phyloP scores from a whole-genome alignment of 1,140 invertebrate genomes.

The Drosophila mayri region DNA sequence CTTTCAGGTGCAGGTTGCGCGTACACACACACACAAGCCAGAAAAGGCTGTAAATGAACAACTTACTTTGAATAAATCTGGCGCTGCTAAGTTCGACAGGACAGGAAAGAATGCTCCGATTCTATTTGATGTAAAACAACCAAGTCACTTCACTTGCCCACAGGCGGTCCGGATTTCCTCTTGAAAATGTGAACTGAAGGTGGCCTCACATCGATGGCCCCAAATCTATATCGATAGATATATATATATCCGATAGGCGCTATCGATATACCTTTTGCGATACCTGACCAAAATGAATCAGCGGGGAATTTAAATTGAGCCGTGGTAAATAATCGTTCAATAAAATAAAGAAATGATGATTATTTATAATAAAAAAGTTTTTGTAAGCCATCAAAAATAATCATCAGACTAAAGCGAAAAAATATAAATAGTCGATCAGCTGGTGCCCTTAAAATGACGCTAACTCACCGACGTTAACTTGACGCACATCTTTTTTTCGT shows the following conservation, averaged over 20 bases:
- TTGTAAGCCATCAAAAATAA: too few relatives aligned
- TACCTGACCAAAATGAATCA: background rate
- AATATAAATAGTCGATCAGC: too few relatives aligned
- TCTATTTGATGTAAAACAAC: constrained; percentile 66
- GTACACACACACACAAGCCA: constrained; percentile 2
- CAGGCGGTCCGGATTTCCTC: constrained; percentile 43
- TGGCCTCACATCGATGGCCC: background rate
- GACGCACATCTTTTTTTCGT: too few relatives aligned
- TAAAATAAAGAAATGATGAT: too few relatives aligned
- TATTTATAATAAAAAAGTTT: too few relatives aligned
- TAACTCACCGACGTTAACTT: too few relatives aligned
- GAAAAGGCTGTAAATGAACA: too few relatives aligned
- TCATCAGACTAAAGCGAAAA: too few relatives aligned
- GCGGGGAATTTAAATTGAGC: too few relatives aligned
- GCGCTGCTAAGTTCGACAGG: constrained; percentile 34
- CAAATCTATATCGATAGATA: background rate
- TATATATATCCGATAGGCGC: fast-evolving
- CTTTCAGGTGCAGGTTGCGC: constrained; percentile 17
- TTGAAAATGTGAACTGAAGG: constrained; percentile 32
- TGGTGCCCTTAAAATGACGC: too few relatives aligned
- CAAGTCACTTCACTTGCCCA: constrained; percentile 63
- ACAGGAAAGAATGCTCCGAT: constrained; percentile 43
- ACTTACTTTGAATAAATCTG: constrained; percentile 63
- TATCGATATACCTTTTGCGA: background rate
- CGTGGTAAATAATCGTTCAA: too few relatives aligned